Base-by-base conservation (phyloP, 2,113 vertebrate genomes). In the Perognathus longimembris region DNA sequence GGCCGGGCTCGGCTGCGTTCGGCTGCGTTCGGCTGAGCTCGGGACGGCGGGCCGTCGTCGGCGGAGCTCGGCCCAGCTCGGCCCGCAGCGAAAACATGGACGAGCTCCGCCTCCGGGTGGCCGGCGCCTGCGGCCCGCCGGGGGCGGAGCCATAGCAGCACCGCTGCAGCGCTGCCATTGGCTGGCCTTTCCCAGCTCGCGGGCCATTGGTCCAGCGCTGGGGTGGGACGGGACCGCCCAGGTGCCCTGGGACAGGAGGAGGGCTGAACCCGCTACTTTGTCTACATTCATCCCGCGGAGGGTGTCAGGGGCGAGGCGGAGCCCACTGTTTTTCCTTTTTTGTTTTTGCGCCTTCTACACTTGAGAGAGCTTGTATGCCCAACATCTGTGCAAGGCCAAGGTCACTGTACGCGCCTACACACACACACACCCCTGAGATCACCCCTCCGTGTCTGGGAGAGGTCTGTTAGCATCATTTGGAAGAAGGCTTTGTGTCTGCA, bases 201-300 rank as follows among this genome's bases (percentile, higher is more conserved):
- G 69, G 17, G 32, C 89, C 45, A 96, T 96, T 96, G 97, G 95
- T 34, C 21, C 17, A 67, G 73, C 12, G 28, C 89, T 61, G 94
- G 90, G 91, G 88, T 66, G 96, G 81, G 91, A 91, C 91, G 21
- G n/a, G 5, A 28, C 74, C 63, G 34, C 85, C 91, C 67, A 40
- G 12, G 74, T 54, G 66, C 50, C 50, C 12, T 15, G 2, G 50
- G 50, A 54, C 77, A 0, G 67, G 67, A 20, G 26, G 84, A 34
- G 20, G 64, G 54, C 24, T n/a, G 30, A 42, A 57, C 28, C 64
- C 81, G 67, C 8, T 73, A 4, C 40, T 79, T n/a, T 3, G 75
- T 38, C 42, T 75, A 0, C 36, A 21, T 89, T 1, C 3, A 30
- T 82, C 70, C 42, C 0, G 18, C 21, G 32, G 30, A 78, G 57